Evolutionary conservation across 2,888 invertebrate genomes (phyloP).

Genomic region (Agelastica alni): DNA sequence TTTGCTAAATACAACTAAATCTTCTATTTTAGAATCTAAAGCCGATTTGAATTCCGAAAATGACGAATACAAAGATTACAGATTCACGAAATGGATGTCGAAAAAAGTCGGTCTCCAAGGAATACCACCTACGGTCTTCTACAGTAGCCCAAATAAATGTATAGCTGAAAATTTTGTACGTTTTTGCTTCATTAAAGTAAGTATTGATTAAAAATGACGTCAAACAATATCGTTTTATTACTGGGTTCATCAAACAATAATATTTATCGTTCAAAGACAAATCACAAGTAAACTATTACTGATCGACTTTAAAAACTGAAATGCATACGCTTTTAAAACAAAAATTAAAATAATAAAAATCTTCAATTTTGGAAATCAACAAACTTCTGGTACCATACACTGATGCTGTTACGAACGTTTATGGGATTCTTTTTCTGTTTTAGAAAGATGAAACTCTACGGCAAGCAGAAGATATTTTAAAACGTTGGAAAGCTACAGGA

Average conservation of each 20-base stretch:
- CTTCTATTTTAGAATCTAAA: constrained; percentile 65
- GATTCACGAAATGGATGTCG: constrained; percentile 94
- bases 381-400: too few species aligned
- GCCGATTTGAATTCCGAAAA: constrained; percentile 70
- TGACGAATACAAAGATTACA: constrained; percentile 81
- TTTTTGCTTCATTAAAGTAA: constrained; percentile 92
- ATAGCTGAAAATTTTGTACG: constrained; percentile 85
- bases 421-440: constrained; percentile 49
- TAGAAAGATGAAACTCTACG: constrained; percentile 76
- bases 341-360: too few species aligned
- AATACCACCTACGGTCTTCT: constrained; percentile 95
- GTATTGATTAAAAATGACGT: neutral
- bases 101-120: constrained; percentile 89
- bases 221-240: neutral
- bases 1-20: too few species aligned
- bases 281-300: too few species aligned
- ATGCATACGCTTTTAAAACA: too few species aligned
- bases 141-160: constrained; percentile 75
- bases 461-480: constrained; percentile 67
- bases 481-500: constrained; percentile 60
- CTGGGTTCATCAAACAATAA: too few species aligned
- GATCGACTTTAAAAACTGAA: too few species aligned
- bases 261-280: too few species aligned
- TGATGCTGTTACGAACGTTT: too few species aligned
- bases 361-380: too few species aligned